phyloP scores from a whole-genome alignment of 2,797 vertebrate genomes.

The Vireo griseus region DNA sequence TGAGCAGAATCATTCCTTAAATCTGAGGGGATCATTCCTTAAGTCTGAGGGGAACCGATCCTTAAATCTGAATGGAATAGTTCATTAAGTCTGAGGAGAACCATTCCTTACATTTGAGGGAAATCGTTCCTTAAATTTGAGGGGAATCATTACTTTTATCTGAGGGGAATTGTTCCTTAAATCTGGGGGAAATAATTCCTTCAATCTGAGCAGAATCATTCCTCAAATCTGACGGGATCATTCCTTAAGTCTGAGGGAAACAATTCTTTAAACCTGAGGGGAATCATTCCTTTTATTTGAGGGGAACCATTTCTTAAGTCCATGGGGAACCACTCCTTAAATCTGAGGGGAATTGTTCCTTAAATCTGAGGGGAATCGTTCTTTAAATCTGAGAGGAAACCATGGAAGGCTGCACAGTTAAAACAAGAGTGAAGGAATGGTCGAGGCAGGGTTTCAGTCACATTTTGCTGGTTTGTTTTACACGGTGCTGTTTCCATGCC shows the following conservation, averaged over 20 bases:
- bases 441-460: not conserved
- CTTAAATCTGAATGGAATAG: rapidly evolving
- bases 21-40: rapidly evolving
- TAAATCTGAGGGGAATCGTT: not conserved
- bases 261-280: rapidly evolving
- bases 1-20: rapidly evolving
- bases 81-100: not conserved
- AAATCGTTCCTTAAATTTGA: rapidly evolving
- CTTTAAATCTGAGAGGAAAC: not conserved
- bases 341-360: rapidly evolving
- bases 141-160: rapidly evolving
- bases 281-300: rapidly evolving
- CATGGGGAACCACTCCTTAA: rapidly evolving
- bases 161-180: not conserved
- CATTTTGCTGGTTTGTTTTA: not conserved
- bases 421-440: not conserved
- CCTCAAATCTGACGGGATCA: rapidly evolving
- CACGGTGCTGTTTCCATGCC: not conserved
- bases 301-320: too few relatives aligned
- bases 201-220: not conserved
- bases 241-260: not conserved
- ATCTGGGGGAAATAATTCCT: rapidly evolving
- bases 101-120: not conserved
- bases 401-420: not conserved
- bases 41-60: not conserved